Evolutionary conservation across 1,140 invertebrate genomes (phyloP), one percentile per base, ranked within the genome.

Genomic region (Proales similis): DNA sequence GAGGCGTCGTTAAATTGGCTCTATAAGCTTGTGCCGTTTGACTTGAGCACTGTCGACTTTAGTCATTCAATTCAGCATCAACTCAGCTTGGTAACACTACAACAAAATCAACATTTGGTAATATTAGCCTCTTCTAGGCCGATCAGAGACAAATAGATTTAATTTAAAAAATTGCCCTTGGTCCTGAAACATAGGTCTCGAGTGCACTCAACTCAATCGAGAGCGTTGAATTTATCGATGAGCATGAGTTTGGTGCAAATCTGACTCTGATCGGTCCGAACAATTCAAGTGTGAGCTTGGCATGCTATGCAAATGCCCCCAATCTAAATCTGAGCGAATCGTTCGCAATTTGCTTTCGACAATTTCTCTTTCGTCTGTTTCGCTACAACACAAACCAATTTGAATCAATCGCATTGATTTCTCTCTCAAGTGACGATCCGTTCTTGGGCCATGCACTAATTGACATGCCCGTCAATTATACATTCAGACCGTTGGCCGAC

Each of bases 1-100:
- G 7, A 57, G 20, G 7, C 22, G 36, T 42, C 45, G 32, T 20
- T 26, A 19, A 3, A n/a, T n/a, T 57, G 32, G 9, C 30, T 57
- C 17, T 57, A 57, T 36, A 57, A 57, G 30, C n/a, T 57, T 29
- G 26, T 57, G 20, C 36, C 51, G n/a, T 29, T 57, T 12, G 51
- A 57, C 30, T 42, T 14, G 11, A 4, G 29, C 5, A n/a, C 36
- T 6, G 26, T 24, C 4, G 9, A 14, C 17, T 19, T 14, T 20
- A 57, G 45, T 29, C 45, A 57, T 57, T 36, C 51, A 57, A 57
- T 24, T 24, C 30, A 57, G 17, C 45, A 36, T 24, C 11, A 42
- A 24, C 30, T 42, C 30, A 42, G 26, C 19, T 57, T 9, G 27
- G 20, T 57, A 12, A 29, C 26, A 7, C 45, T 11, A 57, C 39